Evolutionary conservation across 2,888 invertebrate species (phyloP), one percentile per base, ranked within the genome.

Genomic region (Ichneumoninae sp.): DNA sequence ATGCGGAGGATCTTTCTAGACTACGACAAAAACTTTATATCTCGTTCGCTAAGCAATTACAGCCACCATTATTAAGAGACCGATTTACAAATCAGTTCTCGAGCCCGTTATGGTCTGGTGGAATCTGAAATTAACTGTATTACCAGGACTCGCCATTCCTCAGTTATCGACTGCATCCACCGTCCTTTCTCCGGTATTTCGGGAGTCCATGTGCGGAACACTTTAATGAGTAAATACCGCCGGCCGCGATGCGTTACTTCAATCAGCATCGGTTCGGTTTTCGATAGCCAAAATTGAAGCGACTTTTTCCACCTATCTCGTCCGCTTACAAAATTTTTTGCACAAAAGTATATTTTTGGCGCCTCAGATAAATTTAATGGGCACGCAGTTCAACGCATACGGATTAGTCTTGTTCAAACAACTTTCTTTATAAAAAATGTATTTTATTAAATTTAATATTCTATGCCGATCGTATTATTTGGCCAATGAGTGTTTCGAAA

Each of bases 21-120:
- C 47, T 3, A 70, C 40, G 30, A 74, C 50, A 81, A 84, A 76
- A 84, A 78, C 36, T 36, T 40, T 76, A 26, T 54, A 71, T 63
- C 33, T 78, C 40, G 36, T 50, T 60, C n/a, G 57, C 50, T 44
- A 30, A 70, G 63, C 78, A 57, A 50, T 78, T 60, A 30, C 33
- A 36, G 36, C 3, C 33, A 47, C 78, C 60, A 63, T 63, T 36
- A 78, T 78, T 78, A 63, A 78, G 60, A 50, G 33, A 63, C 63
- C 40, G 63, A 70, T 71, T 79, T 63, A 78, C 69, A 68, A 74
- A 85, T 82, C 47, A 74, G 40, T 74, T 30, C 54, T 47, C 50
- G 74, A 70, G 73, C 19, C 30, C 33, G 74, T 44, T 79, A 54
- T 70, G 63, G 44, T 13, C 63, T 1, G 57, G 52, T 74, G 16